These are phyloP conservation scores for Antechinus stuartii DNA, from an alignment of 2,113 vertebrate genomes.

Conservation along the genomic window DNA sequence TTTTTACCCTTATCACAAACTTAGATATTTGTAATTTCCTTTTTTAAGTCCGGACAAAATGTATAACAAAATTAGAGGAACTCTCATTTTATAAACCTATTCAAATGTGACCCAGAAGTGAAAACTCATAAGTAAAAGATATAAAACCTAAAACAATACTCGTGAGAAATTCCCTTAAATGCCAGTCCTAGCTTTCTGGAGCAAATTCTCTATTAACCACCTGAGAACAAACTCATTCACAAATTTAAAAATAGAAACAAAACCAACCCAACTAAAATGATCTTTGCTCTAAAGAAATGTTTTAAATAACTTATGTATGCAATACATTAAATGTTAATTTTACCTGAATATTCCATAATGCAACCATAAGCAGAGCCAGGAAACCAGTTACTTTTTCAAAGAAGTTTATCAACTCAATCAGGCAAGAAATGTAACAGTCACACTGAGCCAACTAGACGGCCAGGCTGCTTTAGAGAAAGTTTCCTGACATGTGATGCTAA, in stretches of 20 bases:
- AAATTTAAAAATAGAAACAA: constrained; percentile 34
- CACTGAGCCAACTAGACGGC: constrained; percentile 6
- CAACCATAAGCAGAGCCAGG: constrained; percentile 8
- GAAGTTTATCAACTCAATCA: constrained; percentile 20
- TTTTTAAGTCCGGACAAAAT: constrained; percentile 14
- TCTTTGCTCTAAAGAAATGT: constrained; percentile 6
- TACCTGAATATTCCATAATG: constrained; percentile 74
- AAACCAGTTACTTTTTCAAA: constrained; percentile 44
- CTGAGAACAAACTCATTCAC: constrained; percentile 4
- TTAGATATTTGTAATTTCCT: constrained; percentile 42
- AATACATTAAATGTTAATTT: constrained; percentile 56
- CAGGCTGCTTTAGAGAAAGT: constrained; percentile 43
- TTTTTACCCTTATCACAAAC: constrained; percentile 45
- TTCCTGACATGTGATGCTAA: constrained; percentile 58
- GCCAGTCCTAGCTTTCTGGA: constrained; percentile 19
- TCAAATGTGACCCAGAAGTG: constrained; percentile 11
- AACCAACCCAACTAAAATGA: constrained; percentile 26
- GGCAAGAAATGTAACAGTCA: constrained; percentile 57
- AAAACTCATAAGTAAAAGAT: constrained; percentile 38
- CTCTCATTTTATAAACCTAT: constrained; percentile 42
- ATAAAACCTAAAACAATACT: neutral
- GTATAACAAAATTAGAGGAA: constrained; percentile 7
- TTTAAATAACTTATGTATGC: constrained; percentile 14
- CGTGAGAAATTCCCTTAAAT: constrained; percentile 44
- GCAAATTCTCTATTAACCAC: constrained; percentile 24